Evolutionary conservation across 2,888 invertebrate species (phyloP).

Genomic region (Parnassius apollo): DNA sequence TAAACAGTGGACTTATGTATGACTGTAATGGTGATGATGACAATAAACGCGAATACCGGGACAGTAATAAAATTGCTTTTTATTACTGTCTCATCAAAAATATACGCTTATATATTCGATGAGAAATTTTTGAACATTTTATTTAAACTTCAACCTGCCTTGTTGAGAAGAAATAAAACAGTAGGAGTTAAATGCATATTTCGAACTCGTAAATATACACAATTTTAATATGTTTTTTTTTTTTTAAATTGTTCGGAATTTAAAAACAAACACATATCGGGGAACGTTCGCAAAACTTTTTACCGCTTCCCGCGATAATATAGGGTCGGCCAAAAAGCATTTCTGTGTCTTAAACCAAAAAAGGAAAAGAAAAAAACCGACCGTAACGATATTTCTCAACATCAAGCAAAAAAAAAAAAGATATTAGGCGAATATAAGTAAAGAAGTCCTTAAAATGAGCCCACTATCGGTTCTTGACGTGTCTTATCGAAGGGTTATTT

Average conservation of each 20-base stretch:
- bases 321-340: slow-evolving; percentile 73
- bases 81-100: no score
- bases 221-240: not conserved
- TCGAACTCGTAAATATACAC: not conserved
- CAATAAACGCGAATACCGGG: no score
- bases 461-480: slow-evolving; percentile 36
- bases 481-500: slow-evolving; percentile 42
- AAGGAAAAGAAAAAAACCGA: slow-evolving; percentile 48
- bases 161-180: no score
- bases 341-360: slow-evolving; percentile 67
- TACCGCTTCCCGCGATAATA: slow-evolving; percentile 65
- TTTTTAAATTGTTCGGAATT: slow-evolving; percentile 43
- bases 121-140: no score
- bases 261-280: slow-evolving; percentile 57
- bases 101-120: no score
- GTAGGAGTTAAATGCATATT: no score
- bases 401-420: slow-evolving; percentile 45
- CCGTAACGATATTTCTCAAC: slow-evolving; percentile 73
- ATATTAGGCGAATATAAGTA: slow-evolving; percentile 44
- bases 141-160: no score
- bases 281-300: slow-evolving; percentile 50
- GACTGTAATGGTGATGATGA: no score
- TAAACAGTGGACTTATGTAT: no score
- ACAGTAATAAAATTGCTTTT: no score
- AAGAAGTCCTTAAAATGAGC: slow-evolving; percentile 36